Evolutionary conservation across 2,113 vertebrate species (phyloP).

Genomic region (Scopus umbretta): DNA sequence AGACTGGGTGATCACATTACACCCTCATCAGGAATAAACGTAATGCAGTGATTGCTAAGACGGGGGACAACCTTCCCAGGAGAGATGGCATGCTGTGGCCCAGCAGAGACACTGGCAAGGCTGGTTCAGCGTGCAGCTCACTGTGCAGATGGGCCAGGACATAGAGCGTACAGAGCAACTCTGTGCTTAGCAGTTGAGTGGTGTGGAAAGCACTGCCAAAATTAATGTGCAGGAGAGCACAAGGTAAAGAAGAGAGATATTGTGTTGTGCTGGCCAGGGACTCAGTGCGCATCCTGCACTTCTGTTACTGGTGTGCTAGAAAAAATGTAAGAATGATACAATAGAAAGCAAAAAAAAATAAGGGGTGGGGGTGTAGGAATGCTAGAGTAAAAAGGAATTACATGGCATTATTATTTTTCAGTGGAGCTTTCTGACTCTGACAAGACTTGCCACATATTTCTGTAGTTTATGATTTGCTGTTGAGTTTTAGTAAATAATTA

Average conservation of each 20-base stretch:
- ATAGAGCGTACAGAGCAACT: too few species aligned
- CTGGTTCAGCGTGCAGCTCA: rapidly evolving
- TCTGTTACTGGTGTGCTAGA: not conserved
- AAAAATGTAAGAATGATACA: not conserved
- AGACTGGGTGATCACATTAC: not conserved
- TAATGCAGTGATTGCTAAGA: rapidly evolving
- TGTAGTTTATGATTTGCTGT: not conserved
- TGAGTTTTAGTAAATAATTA: not conserved
- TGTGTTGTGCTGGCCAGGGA: not conserved
- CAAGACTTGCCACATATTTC: not conserved
- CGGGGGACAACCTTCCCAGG: not conserved
- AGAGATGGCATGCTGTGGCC: rapidly evolving
- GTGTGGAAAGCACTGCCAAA: not conserved
- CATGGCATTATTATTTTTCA: not conserved
- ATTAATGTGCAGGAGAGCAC: rapidly evolving
- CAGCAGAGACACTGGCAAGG: not conserved
- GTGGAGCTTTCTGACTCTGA: not conserved
- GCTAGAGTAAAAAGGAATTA: not conserved
- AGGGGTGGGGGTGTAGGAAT: not conserved
- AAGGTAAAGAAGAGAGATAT: not conserved
- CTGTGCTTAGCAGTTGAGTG: rapidly evolving
- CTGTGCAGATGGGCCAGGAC: too few species aligned
- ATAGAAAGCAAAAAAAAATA: not conserved
- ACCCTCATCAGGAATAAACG: not conserved
- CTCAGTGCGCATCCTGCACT: not conserved